Percentiles rank a stretch among this genome's conserved stretches.
These are phyloP conservation scores for Drosophila watanabei DNA, from an alignment of 1,140 invertebrate genomes.

Conservation along the genomic window DNA sequence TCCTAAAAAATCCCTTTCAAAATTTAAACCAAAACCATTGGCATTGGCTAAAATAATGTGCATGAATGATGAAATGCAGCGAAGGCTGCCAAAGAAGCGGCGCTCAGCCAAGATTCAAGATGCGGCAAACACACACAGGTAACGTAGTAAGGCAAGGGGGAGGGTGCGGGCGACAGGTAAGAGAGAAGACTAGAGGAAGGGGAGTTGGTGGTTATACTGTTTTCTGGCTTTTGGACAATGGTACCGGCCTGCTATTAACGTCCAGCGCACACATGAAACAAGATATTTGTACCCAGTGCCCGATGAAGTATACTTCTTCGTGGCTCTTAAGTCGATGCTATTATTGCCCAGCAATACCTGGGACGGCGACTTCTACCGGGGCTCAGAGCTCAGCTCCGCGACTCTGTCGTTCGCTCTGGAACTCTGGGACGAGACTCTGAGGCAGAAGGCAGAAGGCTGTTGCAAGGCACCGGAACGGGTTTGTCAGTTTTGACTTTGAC, in stretches of 20 bases:
- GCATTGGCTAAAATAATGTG: conserved; percentile 67
- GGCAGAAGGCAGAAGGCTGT: conserved; percentile 11
- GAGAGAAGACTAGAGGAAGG: neutral
- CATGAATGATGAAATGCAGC: conserved; percentile 83
- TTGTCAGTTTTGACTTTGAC: conserved; percentile 49
- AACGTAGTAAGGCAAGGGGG: neutral
- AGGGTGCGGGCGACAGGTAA: neutral
- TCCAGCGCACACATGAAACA: conserved; percentile 85
- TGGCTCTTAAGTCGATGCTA: conserved; percentile 60
- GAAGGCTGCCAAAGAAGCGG: conserved; percentile 67
- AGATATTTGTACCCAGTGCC: conserved; percentile 82
- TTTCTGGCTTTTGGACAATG: conserved; percentile 49
- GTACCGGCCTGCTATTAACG: conserved; percentile 75
- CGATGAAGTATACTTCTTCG: conserved; percentile 66
- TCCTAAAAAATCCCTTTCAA: too few relatives aligned
- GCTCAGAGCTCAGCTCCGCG: neutral
- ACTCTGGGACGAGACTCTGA: conserved; percentile 13
- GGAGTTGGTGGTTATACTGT: conserved; percentile 7
- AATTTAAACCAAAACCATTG: neutral
- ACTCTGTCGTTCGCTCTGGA: neutral
- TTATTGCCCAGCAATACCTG: conserved; percentile 53
- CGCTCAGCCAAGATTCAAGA: conserved; percentile 56
- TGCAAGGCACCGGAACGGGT: conserved; percentile 46
- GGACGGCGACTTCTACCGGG: conserved; percentile 21
- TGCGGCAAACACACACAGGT: conserved; percentile 29